A percentile compares a stretch with the other conserved stretches of the same genome.
Evolutionary conservation across 2,113 vertebrate genomes (phyloP).

Genomic region (Triplophysa dalaica): DNA sequence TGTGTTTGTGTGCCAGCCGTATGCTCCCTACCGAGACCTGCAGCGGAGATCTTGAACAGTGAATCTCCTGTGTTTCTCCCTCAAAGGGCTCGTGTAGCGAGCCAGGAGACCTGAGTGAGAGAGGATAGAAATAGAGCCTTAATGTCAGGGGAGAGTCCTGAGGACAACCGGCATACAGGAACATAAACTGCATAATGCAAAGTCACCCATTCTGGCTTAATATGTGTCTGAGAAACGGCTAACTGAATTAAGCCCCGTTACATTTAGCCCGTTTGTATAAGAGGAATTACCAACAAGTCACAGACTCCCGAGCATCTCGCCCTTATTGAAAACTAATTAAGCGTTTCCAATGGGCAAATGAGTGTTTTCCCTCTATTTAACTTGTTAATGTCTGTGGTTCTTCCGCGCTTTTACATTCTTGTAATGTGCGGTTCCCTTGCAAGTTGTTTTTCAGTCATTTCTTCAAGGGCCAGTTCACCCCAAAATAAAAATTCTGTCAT

Average conservation of each 20-base stretch:
- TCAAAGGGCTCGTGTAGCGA: conserved; percentile 34
- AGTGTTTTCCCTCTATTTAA: conserved; percentile 2
- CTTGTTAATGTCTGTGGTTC: conserved; percentile 21
- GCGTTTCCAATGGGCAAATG: conserved; percentile 14
- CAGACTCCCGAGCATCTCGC: background rate
- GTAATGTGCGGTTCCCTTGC: conserved; percentile 14
- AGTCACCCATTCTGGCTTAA: conserved; percentile 27
- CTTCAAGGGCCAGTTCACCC: no score
- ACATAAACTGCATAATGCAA: conserved; percentile 31
- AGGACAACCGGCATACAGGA: background rate
- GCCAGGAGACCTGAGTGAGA: conserved; percentile 45
- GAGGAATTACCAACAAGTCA: conserved; percentile 12
- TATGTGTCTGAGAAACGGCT: conserved; percentile 18
- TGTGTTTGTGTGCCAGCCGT: background rate
- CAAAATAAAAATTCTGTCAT: no score
- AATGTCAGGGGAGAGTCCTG: conserved; percentile 39
- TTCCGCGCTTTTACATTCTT: background rate
- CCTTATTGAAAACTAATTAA: conserved; percentile 26
- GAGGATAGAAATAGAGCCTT: conserved; percentile 48
- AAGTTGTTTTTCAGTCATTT: background rate
- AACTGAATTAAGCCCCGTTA: conserved; percentile 12
- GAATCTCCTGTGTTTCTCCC: conserved; percentile 30
- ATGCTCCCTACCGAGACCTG: background rate
- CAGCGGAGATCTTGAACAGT: conserved; percentile 21
- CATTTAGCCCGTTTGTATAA: conserved; percentile 7